phyloP scores from a whole-genome alignment of 1,140 invertebrate species.

The Forficula auricularia region DNA sequence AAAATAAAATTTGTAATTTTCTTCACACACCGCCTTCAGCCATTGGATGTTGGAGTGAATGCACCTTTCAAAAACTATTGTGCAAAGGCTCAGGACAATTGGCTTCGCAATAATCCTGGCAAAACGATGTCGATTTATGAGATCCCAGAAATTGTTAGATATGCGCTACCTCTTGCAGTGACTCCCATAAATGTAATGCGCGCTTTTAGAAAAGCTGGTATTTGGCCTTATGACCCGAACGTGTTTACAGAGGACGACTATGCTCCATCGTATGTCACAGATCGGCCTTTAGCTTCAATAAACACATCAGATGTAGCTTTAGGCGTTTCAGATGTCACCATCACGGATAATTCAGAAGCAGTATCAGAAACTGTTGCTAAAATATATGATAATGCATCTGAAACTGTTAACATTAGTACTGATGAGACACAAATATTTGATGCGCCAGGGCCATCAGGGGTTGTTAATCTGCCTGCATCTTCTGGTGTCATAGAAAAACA shows the following conservation, averaged over 20 bases:
- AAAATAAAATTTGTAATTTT: too few relatives aligned
- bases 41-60: conserved; percentile 21
- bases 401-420: neutral
- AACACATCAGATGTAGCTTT: too few relatives aligned
- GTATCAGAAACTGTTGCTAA: too few relatives aligned
- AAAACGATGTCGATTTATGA: conserved; percentile 10
- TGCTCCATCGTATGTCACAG: conserved; percentile 8
- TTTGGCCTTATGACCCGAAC: conserved; percentile 6
- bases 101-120: conserved; percentile 11
- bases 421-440: neutral
- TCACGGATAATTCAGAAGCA: too few relatives aligned
- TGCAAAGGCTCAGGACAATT: conserved; percentile 3
- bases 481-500: too few relatives aligned
- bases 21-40: conserved; percentile 24
- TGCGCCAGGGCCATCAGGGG: too few relatives aligned
- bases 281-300: neutral
- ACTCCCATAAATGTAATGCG: conserved; percentile 5
- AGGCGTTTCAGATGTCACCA: too few relatives aligned
- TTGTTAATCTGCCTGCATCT: too few relatives aligned
- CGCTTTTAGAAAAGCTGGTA: conserved; percentile 8
- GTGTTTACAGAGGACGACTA: conserved; percentile 12
- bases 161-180: conserved; percentile 8
- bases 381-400: too few relatives aligned
- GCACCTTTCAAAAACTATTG: conserved; percentile 12
- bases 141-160: conserved; percentile 6